Evolutionary conservation across 2,888 invertebrate species (phyloP), one percentile per base, ranked within the genome.

Genomic region (Xanthorhoe spadicearia): DNA sequence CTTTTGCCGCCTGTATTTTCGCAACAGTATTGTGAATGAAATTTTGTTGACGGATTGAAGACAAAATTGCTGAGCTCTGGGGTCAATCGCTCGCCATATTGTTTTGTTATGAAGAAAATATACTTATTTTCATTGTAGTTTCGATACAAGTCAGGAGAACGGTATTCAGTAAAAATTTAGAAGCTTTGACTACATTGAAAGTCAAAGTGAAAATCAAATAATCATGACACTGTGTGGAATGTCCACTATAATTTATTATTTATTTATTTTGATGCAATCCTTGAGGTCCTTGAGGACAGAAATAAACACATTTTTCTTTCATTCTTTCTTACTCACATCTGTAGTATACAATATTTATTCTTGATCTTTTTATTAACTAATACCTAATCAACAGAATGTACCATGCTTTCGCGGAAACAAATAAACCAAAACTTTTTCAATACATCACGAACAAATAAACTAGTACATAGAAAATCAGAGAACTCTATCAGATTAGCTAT

Each of bases 1-100:
- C 81, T 77, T 83, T 82, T 78, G 82, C 79, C 72, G 75, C 71
- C 71, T 76, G 77, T 74, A 76, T 75, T 76, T 77, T 74, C 73
- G 53, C 13, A n/a, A 19, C 50, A 28, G 61, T 59, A 52, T 60
- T 60, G 43, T 61, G 53, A 68, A 71, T 73, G 66, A 68, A 64
- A 68, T 67, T 70, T 56, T 28, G 61, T 67, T 72, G 61, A 66
- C 61, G 64, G 65, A 70, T 38, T 62, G 51, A 51, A 58, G 56
- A 28, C 19, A 23, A 17, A 57, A 56, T 61, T 62, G 64, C 54
- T 52, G 55, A 51, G 32, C 50, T 38, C 46, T 35, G 35, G 54
- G 59, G 64, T 60, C 53, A 46, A 61, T 63, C 17, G 23, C 43
- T 62, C 61, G 13, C 17, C 23, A 28, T 4, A 38, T 43, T 59